Percentiles rank a stretch among this genome's conserved stretches.
Evolutionary conservation across 2,888 invertebrate species (phyloP).

Genomic region (Trichopoda pennipes): DNA sequence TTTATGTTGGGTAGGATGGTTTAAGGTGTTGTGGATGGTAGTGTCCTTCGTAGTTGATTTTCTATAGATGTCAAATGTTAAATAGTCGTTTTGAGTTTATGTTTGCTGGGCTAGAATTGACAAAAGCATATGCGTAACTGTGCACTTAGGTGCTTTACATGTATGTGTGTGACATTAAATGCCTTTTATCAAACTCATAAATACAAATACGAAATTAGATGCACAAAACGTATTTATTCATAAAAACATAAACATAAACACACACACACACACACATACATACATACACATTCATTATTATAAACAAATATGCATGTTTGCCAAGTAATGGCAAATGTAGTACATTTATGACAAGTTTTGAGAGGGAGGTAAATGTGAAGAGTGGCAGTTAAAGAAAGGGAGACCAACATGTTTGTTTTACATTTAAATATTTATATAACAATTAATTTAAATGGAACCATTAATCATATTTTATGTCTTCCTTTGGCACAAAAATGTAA

Average conservation of each 20-base stretch:
- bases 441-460: slow-evolving; percentile 69
- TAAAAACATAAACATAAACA: slow-evolving; percentile 38
- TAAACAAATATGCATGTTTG: slow-evolving; percentile 4
- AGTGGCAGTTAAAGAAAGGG: neutral
- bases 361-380: neutral
- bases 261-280: too few relatives aligned
- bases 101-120: too few relatives aligned
- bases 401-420: slow-evolving; percentile 28
- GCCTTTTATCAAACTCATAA: slow-evolving; percentile 43
- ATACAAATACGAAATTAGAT: slow-evolving; percentile 48
- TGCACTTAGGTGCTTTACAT: neutral
- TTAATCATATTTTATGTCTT: slow-evolving; percentile 69
- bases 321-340: slow-evolving; percentile 19
- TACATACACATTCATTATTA: too few relatives aligned
- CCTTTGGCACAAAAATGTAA: slow-evolving; percentile 65
- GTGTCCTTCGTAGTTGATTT: too few relatives aligned
- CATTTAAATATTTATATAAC: slow-evolving; percentile 68
- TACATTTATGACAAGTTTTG: neutral
- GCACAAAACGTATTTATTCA: slow-evolving; percentile 47
- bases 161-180: slow-evolving; percentile 21
- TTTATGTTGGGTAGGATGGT: too few relatives aligned
- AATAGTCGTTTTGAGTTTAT: too few relatives aligned
- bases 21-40: too few relatives aligned
- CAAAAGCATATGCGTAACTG: too few relatives aligned
- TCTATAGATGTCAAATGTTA: too few relatives aligned